These are phyloP conservation scores for Nasonia vitripennis DNA, from an alignment of 1,140 invertebrate species.

Conservation along the genomic window DNA sequence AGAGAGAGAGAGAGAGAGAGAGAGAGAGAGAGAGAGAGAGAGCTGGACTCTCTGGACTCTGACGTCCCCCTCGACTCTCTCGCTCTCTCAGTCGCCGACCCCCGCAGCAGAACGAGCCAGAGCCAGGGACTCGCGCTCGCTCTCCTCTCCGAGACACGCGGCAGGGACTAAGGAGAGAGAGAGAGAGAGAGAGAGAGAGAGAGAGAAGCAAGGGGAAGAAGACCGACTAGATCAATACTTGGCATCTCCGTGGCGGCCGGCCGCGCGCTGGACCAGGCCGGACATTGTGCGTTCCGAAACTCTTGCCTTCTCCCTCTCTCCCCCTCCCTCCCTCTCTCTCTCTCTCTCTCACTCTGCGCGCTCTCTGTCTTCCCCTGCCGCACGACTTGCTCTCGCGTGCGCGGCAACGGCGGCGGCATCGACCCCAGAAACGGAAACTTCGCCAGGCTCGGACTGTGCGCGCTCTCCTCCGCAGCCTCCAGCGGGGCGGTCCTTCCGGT, in stretches of 20 bases:
- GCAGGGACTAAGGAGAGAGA: conserved; percentile 52
- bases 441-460: not conserved
- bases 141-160: conserved; percentile 45
- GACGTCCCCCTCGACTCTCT: not conserved
- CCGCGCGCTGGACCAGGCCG: conserved; percentile 71
- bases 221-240: conserved; percentile 74
- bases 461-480: not conserved
- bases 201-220: conserved; percentile 64
- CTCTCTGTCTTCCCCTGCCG: conserved; percentile 22
- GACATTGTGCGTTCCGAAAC: conserved; percentile 71
- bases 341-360: conserved; percentile 26
- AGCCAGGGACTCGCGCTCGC: conserved; percentile 50
- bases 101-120: conserved; percentile 58
- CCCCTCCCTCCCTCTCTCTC: conserved; percentile 35
- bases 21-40: not conserved
- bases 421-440: conserved; percentile 51
- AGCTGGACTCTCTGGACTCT: conserved; percentile 33
- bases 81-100: conserved; percentile 56
- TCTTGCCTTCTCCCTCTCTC: conserved; percentile 56
- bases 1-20: not conserved
- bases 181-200: conserved; percentile 59
- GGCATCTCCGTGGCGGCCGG: conserved; percentile 66
- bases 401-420: conserved; percentile 4
- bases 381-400: not conserved
- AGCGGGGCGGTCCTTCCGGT: not conserved